Base-by-base conservation (phyloP, 2,888 invertebrate genomes). In the Tromatobia lineatoria region DNA sequence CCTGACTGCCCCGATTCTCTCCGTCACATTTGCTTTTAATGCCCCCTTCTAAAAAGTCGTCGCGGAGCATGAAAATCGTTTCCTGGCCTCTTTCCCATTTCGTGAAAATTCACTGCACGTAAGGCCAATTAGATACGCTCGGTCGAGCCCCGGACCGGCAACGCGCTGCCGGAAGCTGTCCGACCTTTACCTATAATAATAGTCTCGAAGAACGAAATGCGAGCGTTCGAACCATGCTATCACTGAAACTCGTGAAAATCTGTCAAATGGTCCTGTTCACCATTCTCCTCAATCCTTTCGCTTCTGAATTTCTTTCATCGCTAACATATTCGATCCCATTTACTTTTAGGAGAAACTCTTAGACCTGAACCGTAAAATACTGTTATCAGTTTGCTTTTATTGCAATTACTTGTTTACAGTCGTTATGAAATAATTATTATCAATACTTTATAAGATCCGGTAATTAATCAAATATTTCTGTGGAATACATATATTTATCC, bases 71-170 rank as follows among this genome's bases (percentile, higher is more conserved):
- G 88, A 73, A 88, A 89, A 88, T 89, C 86, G 88, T 81, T 88
- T 85, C 79, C 79, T 76, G 54, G 25, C 59, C 67, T 71, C 75
- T 74, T 13, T 47, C 52, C 15, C 61, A 69, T 59, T 57, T 59
- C 38, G 66, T 75, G 82, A 79, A 87, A 83, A 89, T 91, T 90
- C 90, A 45, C 80, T 66, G 88, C 89, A 89, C 89, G 91, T 89
- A 87, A 86, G 70, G 83, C 79, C 89, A 88, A 91, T 91, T 91
- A 91, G 81, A 64, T 83, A 78, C 73, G 79, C 73, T 79, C 73
- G 76, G 76, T 76, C 74, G 79, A 80, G 29, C 29, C 64, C 74
- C 79, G 59, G 77, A 66, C 83, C 82, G 84, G 83, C 57, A 54
- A 80, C 79, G 82, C 80, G 67, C 74, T 64, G 29, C 78, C 64